Evolutionary conservation across 1,140 invertebrate species (phyloP), one percentile per base, ranked within the genome.

Genomic region (Campoletis sonorensis): DNA sequence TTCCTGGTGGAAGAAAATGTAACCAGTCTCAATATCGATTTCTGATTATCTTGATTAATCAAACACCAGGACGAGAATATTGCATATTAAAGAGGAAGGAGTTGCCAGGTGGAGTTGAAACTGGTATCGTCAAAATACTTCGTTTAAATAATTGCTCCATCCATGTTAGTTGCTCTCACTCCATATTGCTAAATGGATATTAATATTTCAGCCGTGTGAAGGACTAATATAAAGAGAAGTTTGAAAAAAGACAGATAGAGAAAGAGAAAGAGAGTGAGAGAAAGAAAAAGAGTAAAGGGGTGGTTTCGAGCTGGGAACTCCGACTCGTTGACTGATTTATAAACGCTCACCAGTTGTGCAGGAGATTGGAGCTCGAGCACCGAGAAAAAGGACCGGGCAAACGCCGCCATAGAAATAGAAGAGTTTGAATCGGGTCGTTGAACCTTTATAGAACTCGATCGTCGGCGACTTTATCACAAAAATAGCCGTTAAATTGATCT

Each of bases 371-470:
- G 72, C 72, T 23, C 30, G 72, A 75, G 49, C n/a, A 54, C 45
- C 51, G 51, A 61, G 26, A 54, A 30, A 61, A 33, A 64, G n/a
- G n/a, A 58, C 70, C 54, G 51, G 73, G 73, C 3, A 77, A 77
- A 77, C 54, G 30, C 30, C 16, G 27, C 16, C 18, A 75, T 45
- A 54, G 54, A 77, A 77, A 64, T 37, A 27, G 49, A 26, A 75
- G 73, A 77, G 54, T 61, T 64, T 77, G 73, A 75, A 75, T 54
- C 72, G 26, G 73, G 51, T 77, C 73, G 54, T 61, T 77, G 73
- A 77, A 77, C 73, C 54, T 61, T 64, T 8, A 30, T 61, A 54
- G 5, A 61, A 40, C 73, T 77, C 73, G 54, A 61, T 77, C 30
- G 73, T 54, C 18, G 0, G 54, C 54, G 23, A 75, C 72, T 15